A percentile compares a stretch with the other conserved stretches of the same genome.
Evolutionary conservation across 1,140 invertebrate species (phyloP).

Genomic region (Pogonomyrmex barbatus): DNA sequence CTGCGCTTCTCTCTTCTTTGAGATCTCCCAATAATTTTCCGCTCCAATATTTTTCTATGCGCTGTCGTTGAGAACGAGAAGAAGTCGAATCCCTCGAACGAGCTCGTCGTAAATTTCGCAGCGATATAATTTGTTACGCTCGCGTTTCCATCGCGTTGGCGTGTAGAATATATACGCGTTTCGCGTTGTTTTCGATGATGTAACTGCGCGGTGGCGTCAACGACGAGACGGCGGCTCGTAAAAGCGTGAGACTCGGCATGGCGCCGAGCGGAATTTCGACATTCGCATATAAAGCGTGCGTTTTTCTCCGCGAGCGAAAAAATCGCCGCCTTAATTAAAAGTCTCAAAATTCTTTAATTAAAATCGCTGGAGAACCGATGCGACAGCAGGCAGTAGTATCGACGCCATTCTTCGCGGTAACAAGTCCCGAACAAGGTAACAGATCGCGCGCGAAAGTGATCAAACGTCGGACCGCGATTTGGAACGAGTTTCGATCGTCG

Average conservation of each 20-base stretch:
- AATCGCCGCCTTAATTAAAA: slow-evolving; percentile 21
- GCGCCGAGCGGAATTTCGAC: slow-evolving; percentile 37
- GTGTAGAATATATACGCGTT: slow-evolving; percentile 24
- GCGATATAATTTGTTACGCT: slow-evolving; percentile 36
- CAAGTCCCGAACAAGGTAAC: not conserved
- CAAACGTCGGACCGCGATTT: not conserved
- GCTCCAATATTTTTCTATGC: not conserved
- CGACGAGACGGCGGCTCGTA: slow-evolving; percentile 22
- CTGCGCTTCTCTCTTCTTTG: not conserved
- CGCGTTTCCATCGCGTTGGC: not conserved
- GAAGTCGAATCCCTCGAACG: slow-evolving; percentile 1
- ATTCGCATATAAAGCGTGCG: slow-evolving; percentile 3
- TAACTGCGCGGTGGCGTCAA: slow-evolving; percentile 5
- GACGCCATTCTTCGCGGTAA: not conserved
- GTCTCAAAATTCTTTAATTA: slow-evolving; percentile 42
- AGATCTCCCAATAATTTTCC: not conserved
- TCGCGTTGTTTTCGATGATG: slow-evolving; percentile 57
- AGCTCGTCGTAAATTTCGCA: slow-evolving; percentile 18
- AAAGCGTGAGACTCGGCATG: slow-evolving; percentile 24
- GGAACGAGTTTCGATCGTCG: not conserved
- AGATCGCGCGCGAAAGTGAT: slow-evolving; percentile 4
- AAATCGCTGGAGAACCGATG: slow-evolving; percentile 20
- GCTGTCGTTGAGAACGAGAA: not conserved
- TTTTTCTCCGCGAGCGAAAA: not conserved
- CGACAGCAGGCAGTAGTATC: not conserved